Conservation (phyloP, 2,113 vertebrate genomes). For the Calonectris borealis region DNA sequence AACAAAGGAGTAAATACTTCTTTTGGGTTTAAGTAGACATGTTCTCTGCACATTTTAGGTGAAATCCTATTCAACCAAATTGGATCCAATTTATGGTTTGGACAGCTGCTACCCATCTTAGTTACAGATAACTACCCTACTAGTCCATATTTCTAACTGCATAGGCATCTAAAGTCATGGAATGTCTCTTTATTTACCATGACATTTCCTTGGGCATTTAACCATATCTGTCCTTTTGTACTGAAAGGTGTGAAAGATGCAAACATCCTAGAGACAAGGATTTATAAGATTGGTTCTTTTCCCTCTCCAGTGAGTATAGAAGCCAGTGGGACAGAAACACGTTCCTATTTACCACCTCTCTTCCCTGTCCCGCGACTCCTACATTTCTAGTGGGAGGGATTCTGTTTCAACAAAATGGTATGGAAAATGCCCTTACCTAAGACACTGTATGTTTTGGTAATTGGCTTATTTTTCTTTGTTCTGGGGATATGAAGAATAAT, state of each 20-base stretch:
- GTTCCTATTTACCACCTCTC: neutral
- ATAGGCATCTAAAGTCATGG: neutral
- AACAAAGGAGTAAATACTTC: neutral
- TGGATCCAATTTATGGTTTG: neutral
- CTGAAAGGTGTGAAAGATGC: neutral
- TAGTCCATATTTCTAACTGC: neutral
- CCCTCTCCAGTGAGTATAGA: neutral
- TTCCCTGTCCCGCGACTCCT: accelerated
- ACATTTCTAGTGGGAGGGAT: neutral
- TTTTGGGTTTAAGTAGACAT: neutral
- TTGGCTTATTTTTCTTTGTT: neutral
- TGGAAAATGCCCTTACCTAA: neutral
- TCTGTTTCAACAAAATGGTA: neutral
- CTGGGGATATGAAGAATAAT: neutral
- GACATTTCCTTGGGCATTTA: neutral
- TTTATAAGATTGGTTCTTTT: neutral
- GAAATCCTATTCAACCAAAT: neutral
- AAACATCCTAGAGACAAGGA: neutral
- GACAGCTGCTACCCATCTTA: neutral
- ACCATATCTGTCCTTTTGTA: neutral
- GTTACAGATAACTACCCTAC: neutral
- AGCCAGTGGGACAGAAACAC: neutral
- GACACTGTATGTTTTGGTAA: neutral
- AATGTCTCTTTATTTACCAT: neutral
- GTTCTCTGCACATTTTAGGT: neutral